Base-by-base conservation (phyloP, 2,888 invertebrate species). In the Lepetodrilus schrolli region DNA sequence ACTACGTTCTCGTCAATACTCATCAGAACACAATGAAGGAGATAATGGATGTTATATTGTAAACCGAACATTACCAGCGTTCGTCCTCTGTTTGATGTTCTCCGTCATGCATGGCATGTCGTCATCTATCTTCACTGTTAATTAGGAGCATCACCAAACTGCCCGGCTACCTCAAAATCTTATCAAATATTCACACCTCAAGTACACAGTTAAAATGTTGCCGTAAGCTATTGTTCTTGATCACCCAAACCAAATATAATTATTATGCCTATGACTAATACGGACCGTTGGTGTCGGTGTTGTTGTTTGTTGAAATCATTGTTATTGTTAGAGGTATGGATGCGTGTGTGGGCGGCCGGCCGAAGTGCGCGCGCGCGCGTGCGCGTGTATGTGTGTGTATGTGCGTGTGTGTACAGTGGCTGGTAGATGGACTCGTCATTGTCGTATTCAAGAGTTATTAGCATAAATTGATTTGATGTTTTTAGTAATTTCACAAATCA, bases 171-270 rank as follows among this genome's bases (percentile, higher is more conserved):
- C 26, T 26, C 13, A 17, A 23, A 30, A 30, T 30, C 13, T 30
- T 58, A 58, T 58, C 58, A 58, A 58, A 58, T 58, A 58, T 58
- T 58, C 58, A 58, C 58, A 58, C 58, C 58, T 58, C 30, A 17
- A 13, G 30, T 58, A 2, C 17, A 30, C 34, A 58, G 34, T 17
- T 58, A 58, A 58, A 58, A 30, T 58, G 58, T 43, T 17, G 43
- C 43, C 43, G 13, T 43, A 13, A 43, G 43, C 43, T 13, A 43
- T 17, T 43, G 43, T 43, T 43, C 43, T 43, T 17, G 17, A 13
- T 43, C 43, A 43, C 43, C 43, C 17, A 17, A 17, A 17, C 10
- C 17, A 43, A 43, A 17, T 43, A 17, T 43, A 13, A 17, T 13
- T 43, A 10, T 17, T 17, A 2, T 13, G 43, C n/a, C 43, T 17